Evolutionary conservation across 2,113 vertebrate genomes (phyloP).

Genomic region (Chloroceryle aenea): DNA sequence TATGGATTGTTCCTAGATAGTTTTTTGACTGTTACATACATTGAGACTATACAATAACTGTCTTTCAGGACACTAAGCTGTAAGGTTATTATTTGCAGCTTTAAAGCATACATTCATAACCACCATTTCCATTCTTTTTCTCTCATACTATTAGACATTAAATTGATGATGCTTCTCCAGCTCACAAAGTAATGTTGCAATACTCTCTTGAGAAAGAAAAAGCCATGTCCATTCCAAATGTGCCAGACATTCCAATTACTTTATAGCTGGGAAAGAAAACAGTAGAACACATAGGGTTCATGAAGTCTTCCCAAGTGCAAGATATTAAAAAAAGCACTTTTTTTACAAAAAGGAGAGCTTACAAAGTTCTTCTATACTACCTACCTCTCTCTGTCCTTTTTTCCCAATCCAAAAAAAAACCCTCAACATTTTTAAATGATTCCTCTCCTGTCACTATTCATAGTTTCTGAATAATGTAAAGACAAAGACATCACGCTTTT

Average conservation of each 20-base stretch:
- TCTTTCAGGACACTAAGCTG: background rate
- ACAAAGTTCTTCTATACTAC: background rate
- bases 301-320: background rate
- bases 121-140: background rate
- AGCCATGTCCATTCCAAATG: background rate
- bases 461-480: background rate
- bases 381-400: background rate
- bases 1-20: background rate
- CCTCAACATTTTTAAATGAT: accelerated
- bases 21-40: background rate
- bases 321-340: background rate
- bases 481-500: background rate
- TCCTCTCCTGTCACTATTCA: background rate
- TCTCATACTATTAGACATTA: background rate
- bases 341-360: background rate
- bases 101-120: background rate
- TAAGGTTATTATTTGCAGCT: background rate
- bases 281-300: background rate
- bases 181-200: background rate
- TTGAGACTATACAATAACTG: background rate
- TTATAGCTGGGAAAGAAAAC: background rate
- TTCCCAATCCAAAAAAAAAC: background rate
- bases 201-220: background rate
- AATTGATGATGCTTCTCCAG: background rate
- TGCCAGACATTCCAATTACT: background rate